Conservation (phyloP, 35 echinoderm and acorn worm species). For the Amphiura filiformis region DNA sequence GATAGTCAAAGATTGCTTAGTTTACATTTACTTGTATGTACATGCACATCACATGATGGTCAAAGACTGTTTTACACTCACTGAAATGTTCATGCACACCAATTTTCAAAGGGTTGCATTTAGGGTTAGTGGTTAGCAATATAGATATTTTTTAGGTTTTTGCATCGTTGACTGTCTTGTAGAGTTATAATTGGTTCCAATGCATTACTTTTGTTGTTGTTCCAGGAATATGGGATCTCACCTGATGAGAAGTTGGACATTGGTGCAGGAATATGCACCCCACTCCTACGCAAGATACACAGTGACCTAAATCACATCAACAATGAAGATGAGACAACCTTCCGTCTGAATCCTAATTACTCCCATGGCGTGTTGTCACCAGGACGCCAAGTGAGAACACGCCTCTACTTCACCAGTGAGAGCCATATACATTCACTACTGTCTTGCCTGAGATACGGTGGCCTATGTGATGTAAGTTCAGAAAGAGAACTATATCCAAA, state of each 20-base stretch:
- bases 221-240: slow-evolving; percentile 93
- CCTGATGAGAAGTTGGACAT: slow-evolving; percentile 81
- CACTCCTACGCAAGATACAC: slow-evolving; percentile 87
- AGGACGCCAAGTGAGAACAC: slow-evolving; percentile 86
- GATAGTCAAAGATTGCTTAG: too few relatives aligned
- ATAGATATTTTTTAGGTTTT: too few relatives aligned
- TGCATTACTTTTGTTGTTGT: slow-evolving; percentile 2
- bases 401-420: slow-evolving; percentile 99
- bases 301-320: slow-evolving; percentile 86
- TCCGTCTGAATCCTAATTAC: slow-evolving; percentile 85
- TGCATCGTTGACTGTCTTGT: too few relatives aligned
- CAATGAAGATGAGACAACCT: slow-evolving; percentile 84
- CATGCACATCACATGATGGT: too few relatives aligned
- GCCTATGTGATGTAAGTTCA: slow-evolving; percentile 95
- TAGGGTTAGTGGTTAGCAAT: too few relatives aligned
- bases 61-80: too few relatives aligned
- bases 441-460: slow-evolving; percentile 77
- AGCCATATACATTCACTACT: slow-evolving; percentile 96
- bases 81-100: too few relatives aligned
- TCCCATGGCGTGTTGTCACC: slow-evolving; percentile 89
- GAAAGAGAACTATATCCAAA: too few relatives aligned
- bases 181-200: too few relatives aligned
- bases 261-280: slow-evolving; percentile 83
- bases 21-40: too few relatives aligned
- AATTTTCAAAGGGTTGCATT: too few relatives aligned